phyloP scores from a whole-genome alignment of 2,888 invertebrate genomes.

The Amphimallon solstitiale region DNA sequence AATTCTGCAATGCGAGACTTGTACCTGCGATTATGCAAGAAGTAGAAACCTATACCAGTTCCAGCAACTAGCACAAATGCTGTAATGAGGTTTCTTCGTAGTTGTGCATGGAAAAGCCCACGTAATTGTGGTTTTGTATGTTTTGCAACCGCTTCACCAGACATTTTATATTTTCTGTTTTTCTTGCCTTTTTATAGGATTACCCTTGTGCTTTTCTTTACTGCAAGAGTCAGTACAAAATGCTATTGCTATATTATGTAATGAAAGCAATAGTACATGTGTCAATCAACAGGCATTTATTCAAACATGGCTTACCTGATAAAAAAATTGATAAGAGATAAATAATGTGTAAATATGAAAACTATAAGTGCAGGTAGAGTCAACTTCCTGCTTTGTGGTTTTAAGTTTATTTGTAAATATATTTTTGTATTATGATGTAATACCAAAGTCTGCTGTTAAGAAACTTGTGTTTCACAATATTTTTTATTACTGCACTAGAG shows the following conservation, averaged over 20 bases:
- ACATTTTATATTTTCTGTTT: constrained; percentile 39
- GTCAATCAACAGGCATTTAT: constrained; percentile 30
- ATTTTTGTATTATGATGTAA: constrained; percentile 19
- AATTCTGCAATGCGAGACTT: constrained; percentile 72
- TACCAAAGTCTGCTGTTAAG: neutral
- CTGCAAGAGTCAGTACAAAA: too few species aligned
- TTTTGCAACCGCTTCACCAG: constrained; percentile 54
- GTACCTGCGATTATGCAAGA: constrained; percentile 64
- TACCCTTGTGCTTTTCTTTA: neutral
- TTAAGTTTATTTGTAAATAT: neutral
- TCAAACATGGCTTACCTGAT: constrained; percentile 35
- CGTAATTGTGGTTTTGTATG: constrained; percentile 72
- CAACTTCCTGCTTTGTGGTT: neutral
- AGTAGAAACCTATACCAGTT: constrained; percentile 61
- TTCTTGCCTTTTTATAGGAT: neutral
- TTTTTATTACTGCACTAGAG: neutral
- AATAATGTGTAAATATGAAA: neutral
- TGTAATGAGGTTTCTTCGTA: constrained; percentile 66
- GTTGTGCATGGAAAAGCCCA: constrained; percentile 69
- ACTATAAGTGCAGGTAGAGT: neutral
- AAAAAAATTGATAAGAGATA: constrained; percentile 22
- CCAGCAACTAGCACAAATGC: constrained; percentile 58
- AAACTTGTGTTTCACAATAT: constrained; percentile 4
- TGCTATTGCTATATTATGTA: too few species aligned
- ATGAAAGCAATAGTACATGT: constrained; percentile 11